Percentiles rank a stretch among this genome's conserved stretches.
Conservation (phyloP, 2,888 invertebrate genomes). For the Drosophila fulvimacula region DNA sequence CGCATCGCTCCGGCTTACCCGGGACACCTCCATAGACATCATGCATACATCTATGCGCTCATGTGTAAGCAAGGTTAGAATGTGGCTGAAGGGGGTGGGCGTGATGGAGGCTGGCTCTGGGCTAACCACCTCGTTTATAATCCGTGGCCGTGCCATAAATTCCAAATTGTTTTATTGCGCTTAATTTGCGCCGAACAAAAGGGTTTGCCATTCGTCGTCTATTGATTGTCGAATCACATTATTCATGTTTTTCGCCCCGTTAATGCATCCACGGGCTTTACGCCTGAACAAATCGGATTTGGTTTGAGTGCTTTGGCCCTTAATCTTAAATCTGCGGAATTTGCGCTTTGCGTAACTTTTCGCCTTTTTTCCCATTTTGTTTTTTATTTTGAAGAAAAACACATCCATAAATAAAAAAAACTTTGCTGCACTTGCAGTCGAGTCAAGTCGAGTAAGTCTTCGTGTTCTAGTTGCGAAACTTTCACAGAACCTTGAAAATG, state of each 20-base stretch:
- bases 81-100: not conserved
- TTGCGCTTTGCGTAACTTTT: slow-evolving; percentile 55
- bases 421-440: slow-evolving; percentile 36
- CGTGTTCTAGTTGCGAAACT: slow-evolving; percentile 27
- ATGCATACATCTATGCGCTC: slow-evolving; percentile 1
- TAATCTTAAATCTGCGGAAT: slow-evolving; percentile 29
- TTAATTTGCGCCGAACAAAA: slow-evolving; percentile 63
- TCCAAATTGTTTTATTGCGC: slow-evolving; percentile 67
- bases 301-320: slow-evolving; percentile 5
- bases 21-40: not conserved
- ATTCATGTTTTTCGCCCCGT: slow-evolving; percentile 50
- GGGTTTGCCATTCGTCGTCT: slow-evolving; percentile 7
- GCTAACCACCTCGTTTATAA: slow-evolving; percentile 43
- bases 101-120: not conserved
- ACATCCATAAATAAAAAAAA: slow-evolving; percentile 65
- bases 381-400: slow-evolving; percentile 44
- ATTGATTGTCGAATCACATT: slow-evolving; percentile 44
- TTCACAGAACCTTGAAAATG: slow-evolving; percentile 45
- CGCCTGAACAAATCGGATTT: slow-evolving; percentile 32
- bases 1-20: not conserved
- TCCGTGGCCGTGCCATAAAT: slow-evolving; percentile 63
- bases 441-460: slow-evolving; percentile 20
- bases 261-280: slow-evolving; percentile 47
- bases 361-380: not conserved
- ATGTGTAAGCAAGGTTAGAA: slow-evolving; percentile 16